phyloP scores from a whole-genome alignment of 2,113 vertebrate species.

The Acanthisitta chloris region DNA sequence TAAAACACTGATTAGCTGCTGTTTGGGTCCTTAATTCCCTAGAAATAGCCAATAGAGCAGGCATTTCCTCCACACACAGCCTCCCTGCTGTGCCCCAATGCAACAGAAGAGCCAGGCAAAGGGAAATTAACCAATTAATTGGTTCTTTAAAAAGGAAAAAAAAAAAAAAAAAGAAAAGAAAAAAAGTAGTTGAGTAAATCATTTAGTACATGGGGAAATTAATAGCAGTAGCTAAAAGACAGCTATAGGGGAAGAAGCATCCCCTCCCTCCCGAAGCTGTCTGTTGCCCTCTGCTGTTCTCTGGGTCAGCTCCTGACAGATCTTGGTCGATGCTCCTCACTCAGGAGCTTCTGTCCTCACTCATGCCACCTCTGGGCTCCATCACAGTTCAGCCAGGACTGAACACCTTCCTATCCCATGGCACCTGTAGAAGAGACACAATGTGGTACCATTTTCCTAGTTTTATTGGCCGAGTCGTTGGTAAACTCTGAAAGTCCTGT shows the following conservation, averaged over 20 bases:
- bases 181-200: neutral
- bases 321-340: neutral
- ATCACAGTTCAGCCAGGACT: neutral
- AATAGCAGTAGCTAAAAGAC: neutral
- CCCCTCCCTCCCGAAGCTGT: neutral
- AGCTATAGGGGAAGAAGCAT: neutral
- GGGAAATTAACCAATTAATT: conserved; percentile 62
- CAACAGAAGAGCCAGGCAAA: conserved; percentile 38
- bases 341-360: neutral
- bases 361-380: neutral
- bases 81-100: conserved; percentile 29
- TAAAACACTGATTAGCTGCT: conserved; percentile 57
- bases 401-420: neutral
- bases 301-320: neutral
- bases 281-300: conserved; percentile 23
- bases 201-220: neutral
- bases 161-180: neutral
- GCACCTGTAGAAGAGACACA: neutral
- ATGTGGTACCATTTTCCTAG: neutral
- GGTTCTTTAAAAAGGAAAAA: neutral
- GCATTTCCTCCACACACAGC: conserved; percentile 28
- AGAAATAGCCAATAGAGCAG: conserved; percentile 37
- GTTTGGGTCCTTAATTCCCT: conserved; percentile 32
- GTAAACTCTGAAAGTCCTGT: neutral
- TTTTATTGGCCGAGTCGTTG: neutral